Evolutionary conservation across 1,140 invertebrate genomes (phyloP).

Genomic region (Drosophila yakuba): DNA sequence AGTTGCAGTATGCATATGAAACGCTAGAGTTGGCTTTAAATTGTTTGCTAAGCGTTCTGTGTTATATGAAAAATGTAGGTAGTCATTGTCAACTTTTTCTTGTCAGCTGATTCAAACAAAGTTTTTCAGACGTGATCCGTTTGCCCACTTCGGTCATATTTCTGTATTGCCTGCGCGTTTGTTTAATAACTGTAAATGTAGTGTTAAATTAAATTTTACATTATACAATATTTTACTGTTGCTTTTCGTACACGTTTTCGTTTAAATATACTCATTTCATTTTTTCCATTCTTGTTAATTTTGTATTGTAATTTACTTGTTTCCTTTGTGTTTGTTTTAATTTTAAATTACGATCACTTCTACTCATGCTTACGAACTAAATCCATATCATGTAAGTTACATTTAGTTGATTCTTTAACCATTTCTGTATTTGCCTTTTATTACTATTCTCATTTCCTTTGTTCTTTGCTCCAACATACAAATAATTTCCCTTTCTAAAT

Average conservation of each 20-base stretch:
- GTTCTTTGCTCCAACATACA: constrained; percentile 76
- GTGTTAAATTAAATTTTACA: constrained; percentile 64
- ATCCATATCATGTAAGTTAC: constrained; percentile 76
- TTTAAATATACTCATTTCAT: constrained; percentile 55
- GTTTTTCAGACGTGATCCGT: neutral
- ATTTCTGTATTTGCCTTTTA: constrained; percentile 33
- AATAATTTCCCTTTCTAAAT: constrained; percentile 82
- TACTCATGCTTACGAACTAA: constrained; percentile 77
- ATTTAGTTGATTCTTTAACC: constrained; percentile 62
- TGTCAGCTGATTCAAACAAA: constrained; percentile 19
- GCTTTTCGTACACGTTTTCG: constrained; percentile 79
- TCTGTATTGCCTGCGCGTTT: constrained; percentile 13
- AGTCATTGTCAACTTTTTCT: constrained; percentile 24
- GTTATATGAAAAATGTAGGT: constrained; percentile 53
- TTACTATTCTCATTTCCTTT: constrained; percentile 23
- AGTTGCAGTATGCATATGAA: constrained; percentile 73
- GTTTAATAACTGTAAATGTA: constrained; percentile 67
- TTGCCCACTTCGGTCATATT: constrained; percentile 17
- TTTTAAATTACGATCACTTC: constrained; percentile 83
- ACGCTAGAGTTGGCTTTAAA: constrained; percentile 70
- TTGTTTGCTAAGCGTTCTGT: constrained; percentile 60
- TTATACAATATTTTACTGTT: constrained; percentile 78
- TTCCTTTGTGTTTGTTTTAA: constrained; percentile 51
- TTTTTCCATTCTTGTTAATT: constrained; percentile 46
- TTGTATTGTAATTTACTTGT: constrained; percentile 29